A percentile compares a stretch with the other conserved stretches of the same genome.
Conservation (phyloP, 2,113 vertebrate genomes). For the Anser cygnoides region DNA sequence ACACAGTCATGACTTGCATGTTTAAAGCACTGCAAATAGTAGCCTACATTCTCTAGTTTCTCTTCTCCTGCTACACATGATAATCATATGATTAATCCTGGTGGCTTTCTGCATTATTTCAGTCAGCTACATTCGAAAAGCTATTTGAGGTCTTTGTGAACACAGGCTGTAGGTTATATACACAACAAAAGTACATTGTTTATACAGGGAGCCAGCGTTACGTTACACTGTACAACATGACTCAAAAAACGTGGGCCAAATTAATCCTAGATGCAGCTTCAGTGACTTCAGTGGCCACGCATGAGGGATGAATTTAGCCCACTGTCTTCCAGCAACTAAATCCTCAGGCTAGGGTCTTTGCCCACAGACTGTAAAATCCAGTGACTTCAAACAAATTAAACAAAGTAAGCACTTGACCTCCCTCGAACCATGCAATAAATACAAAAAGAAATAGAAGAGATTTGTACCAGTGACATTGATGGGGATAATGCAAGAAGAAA, state of each 20-base stretch:
- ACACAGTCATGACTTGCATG: constrained; percentile 51
- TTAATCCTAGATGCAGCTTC: constrained; percentile 28
- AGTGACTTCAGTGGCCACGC: background rate
- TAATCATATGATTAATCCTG: constrained; percentile 79
- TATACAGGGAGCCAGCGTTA: constrained; percentile 42
- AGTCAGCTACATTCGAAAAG: constrained; percentile 75
- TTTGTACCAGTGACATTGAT: constrained; percentile 97
- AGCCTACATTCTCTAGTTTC: constrained; percentile 65
- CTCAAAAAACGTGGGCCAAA: constrained; percentile 30
- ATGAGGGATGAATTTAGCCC: constrained; percentile 55
- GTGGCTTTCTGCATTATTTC: constrained; percentile 76
- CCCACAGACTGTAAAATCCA: background rate
- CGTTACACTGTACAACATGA: constrained; percentile 6
- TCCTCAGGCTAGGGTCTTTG: constrained; percentile 19
- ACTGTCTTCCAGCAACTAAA: constrained; percentile 33
- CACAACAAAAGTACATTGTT: constrained; percentile 64
- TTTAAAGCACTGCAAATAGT: constrained; percentile 64
- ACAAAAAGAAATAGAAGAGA: constrained; percentile 69
- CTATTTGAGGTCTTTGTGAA: constrained; percentile 66
- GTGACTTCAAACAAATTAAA: constrained; percentile 56
- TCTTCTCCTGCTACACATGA: constrained; percentile 67
- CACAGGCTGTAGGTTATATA: constrained; percentile 66
- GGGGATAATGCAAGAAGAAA: constrained; percentile 95
- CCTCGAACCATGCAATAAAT: constrained; percentile 65
- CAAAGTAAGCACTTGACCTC: constrained; percentile 57